Base-by-base conservation (phyloP, 2,113 vertebrate species). In the Astur gentilis region DNA sequence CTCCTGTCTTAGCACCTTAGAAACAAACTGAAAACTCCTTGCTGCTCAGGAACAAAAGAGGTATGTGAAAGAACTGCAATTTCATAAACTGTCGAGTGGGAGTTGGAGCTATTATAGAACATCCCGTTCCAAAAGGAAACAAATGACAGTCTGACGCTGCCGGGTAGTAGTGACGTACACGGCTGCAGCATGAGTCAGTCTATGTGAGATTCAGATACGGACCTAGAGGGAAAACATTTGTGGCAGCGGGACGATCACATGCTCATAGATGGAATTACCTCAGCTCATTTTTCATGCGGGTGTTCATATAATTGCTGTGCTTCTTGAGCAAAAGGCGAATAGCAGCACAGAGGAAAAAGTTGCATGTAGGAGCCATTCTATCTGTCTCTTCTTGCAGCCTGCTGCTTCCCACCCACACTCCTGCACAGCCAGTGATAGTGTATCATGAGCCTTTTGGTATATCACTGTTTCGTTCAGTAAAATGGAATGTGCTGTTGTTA, bases 221-320 rank as follows among this genome's bases (percentile, higher is more conserved):
- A 96, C 93, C 94, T 90, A 91, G 93, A 76, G 83, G 93, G 93
- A 96, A 95, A 96, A 95, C 92, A 94, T 96, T 97, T 82, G 83
- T 95, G 93, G 94, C 97, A 97, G 93, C 8, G 1, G 80, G 29
- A 82, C 19, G 4, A 67, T 94, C 94, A 95, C 94, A 89, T 96
- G 96, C 76, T 96, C 72, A 7, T 87, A 90, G 96, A 81, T 95
- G 85, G 90, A 96, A 97, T 97, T 97, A 96, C 96, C 95, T 95
- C 94, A 96, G 95, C 93, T 97, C 96, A 71, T 95, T 97, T 96
- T 95, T 96, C 95, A 87, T 18, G 86, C 14, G 13, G 79, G 90
- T 93, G 92, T 94, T 94, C 81, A 94, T 81, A 32, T 69, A 79
- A 91, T 95, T 95, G 88, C 82, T 89, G 86, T 5, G 1, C 65